A percentile compares a stretch with the other conserved stretches of the same genome.
Conservation (phyloP, 2,888 invertebrate species). For the Monoplex corrugatus region DNA sequence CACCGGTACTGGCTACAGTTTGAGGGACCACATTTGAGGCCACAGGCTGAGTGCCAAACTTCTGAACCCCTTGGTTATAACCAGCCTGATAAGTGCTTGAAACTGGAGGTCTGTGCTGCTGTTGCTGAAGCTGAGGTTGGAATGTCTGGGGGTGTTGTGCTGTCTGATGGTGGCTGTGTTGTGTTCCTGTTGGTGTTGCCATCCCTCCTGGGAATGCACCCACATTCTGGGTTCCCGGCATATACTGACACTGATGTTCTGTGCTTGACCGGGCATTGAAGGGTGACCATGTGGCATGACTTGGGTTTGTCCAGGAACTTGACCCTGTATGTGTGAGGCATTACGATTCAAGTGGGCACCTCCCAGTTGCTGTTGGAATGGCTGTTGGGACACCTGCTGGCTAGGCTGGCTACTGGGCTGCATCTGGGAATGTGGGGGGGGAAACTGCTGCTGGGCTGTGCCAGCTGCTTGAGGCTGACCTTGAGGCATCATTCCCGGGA, state of each 20-base stretch:
- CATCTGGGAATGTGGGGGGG: conserved; percentile 1
- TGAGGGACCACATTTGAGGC: background rate
- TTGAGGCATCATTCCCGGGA: conserved; percentile 1
- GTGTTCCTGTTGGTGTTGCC: background rate
- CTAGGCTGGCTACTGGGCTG: background rate
- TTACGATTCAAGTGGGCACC: background rate
- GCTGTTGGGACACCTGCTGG: background rate
- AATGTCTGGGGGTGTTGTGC: conserved; percentile 74
- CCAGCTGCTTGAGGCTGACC: background rate
- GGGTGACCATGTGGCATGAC: background rate
- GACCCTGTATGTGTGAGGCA: background rate
- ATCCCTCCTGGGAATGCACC: background rate
- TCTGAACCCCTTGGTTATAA: background rate
- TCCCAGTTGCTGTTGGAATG: conserved; percentile 33
- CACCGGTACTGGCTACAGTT: background rate
- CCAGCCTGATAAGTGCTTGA: background rate
- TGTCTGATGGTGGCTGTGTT: conserved; percentile 53
- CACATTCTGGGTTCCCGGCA: background rate
- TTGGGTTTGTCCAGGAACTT: background rate
- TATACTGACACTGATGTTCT: background rate
- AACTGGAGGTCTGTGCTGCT: conserved; percentile 44
- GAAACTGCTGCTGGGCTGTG: conserved; percentile 23
- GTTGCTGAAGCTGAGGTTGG: conserved; percentile 35
- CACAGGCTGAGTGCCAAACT: background rate
- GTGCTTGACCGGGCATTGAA: background rate